These are phyloP conservation scores for Yponomeuta malinellus DNA, from an alignment of 2,888 invertebrate species.

Conservation along the genomic window DNA sequence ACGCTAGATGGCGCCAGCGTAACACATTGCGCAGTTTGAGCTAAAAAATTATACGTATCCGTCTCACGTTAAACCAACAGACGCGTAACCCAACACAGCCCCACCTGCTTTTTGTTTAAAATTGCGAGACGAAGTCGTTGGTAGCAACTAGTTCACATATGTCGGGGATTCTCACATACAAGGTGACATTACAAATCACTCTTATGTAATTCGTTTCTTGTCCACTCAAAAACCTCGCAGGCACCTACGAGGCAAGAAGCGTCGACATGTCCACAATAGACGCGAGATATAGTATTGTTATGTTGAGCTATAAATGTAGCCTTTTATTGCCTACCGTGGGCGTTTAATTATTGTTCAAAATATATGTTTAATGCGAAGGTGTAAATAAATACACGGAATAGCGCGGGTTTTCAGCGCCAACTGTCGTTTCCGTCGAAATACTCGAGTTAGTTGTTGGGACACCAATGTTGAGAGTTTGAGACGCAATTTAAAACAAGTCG, in stretches of 20 bases:
- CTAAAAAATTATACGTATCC: too few species aligned
- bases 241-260: neutral
- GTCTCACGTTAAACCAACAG: too few species aligned
- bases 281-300: constrained; percentile 2
- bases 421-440: too few species aligned
- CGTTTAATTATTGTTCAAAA: constrained; percentile 8
- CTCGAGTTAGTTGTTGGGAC: too few species aligned
- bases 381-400: neutral
- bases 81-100: too few species aligned
- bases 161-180: neutral
- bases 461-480: too few species aligned
- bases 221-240: neutral
- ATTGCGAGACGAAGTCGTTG: too few species aligned
- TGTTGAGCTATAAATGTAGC: constrained; percentile 2
- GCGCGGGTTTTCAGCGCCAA: neutral
- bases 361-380: neutral
- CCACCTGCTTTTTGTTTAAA: too few species aligned
- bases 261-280: neutral
- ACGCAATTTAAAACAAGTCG: too few species aligned
- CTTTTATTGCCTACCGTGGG: constrained; percentile 8
- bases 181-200: neutral
- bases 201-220: neutral
- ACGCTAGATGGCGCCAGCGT: too few species aligned
- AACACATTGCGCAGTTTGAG: too few species aligned
- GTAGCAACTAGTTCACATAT: too few species aligned